Evolutionary conservation across 2,888 invertebrate genomes (phyloP), one percentile per base, ranked within the genome.

Genomic region (Dolichopus griseipennis): DNA sequence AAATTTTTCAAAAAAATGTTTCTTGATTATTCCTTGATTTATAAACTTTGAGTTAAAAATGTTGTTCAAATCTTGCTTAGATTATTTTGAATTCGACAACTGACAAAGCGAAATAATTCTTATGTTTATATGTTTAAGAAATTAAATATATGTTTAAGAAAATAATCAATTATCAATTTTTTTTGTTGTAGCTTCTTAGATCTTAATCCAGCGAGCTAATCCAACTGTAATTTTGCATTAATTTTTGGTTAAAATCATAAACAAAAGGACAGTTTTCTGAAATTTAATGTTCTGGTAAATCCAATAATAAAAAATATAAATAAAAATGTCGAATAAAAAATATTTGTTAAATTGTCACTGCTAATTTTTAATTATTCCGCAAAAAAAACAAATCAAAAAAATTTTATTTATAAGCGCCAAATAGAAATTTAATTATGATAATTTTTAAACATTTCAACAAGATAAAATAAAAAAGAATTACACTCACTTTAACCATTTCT

Each of bases 371-470:
- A 21, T 21, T 37, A 15, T 15, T 20, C 63, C 10, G 62, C 66
- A n/a, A 66, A 63, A 66, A 63, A 41, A 66, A 41, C 66, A 66
- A 62, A 52, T 37, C 2, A 66, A 63, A 22, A 52, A 66, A 18
- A 66, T 66, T 22, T 66, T 62, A 3, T 63, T 18, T 12, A 63
- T 34, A 15, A 66, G 37, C 10, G 66, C 63, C 18, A 66, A 12
- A 18, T 41, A 66, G 8, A 63, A 18, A 63, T 34, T 9, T 22
- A 63, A 66, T 21, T 66, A 66, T 18, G 63, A 10, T 43, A 3
- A 4, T 15, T 6, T 43, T 9, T 10, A 15, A 43, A 43, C 12
- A 43, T 43, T 43, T 43, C 15, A 15, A 10, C 43, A 43, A 15
- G 10, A 43, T 43, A 43, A 9, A 43, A 15, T 15, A 15, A 10